Percentiles rank a stretch among this genome's conserved stretches.
Conservation (phyloP, 2,888 invertebrate genomes). For the Drosophila robusta region DNA sequence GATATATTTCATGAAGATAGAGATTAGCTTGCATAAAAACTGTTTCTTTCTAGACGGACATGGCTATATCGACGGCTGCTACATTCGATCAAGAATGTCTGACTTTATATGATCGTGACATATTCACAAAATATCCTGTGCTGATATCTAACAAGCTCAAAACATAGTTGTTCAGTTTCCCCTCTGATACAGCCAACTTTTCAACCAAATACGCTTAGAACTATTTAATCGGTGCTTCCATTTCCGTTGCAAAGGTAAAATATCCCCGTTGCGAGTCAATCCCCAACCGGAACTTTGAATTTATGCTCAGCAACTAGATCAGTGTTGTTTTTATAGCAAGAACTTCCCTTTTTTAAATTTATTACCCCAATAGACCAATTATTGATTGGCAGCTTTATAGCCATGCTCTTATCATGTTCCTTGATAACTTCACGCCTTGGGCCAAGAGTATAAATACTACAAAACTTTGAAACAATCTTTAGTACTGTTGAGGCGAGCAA, state of each 20-base stretch:
- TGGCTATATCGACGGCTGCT: too few relatives aligned
- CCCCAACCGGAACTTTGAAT: neutral
- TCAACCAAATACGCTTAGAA: neutral
- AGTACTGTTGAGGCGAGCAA: constrained; percentile 1
- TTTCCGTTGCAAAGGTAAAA: neutral
- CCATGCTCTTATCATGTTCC: neutral
- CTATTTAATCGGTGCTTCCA: neutral
- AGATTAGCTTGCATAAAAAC: too few relatives aligned
- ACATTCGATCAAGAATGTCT: too few relatives aligned
- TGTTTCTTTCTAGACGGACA: too few relatives aligned
- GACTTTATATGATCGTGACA: too few relatives aligned
- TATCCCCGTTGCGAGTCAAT: neutral
- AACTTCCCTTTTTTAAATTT: neutral
- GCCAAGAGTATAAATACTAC: constrained; percentile 11
- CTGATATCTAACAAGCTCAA: too few relatives aligned
- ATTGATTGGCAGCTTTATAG: neutral
- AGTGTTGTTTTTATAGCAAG: neutral
- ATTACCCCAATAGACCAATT: neutral
- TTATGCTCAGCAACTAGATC: neutral
- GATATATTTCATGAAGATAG: too few relatives aligned
- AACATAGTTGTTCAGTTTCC: too few relatives aligned
- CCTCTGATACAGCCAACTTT: too few relatives aligned
- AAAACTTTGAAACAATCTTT: neutral
- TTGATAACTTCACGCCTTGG: neutral
- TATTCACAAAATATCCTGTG: too few relatives aligned